Evolutionary conservation across 1,140 invertebrate genomes (phyloP).

Genomic region (Agrypnia vestita): DNA sequence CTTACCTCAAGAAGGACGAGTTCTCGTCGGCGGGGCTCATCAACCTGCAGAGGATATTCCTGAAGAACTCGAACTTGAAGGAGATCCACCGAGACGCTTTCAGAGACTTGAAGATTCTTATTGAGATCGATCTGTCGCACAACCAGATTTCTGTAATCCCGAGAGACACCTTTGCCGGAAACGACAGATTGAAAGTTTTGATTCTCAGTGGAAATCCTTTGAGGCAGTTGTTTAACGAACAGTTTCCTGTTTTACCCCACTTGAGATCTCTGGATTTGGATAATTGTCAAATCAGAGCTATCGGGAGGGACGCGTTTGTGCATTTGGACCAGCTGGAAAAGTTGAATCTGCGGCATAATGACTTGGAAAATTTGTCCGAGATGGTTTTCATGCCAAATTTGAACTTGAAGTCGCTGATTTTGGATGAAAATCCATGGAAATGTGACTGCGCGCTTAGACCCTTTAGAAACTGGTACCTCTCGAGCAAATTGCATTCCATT

Average conservation of each 20-base stretch:
- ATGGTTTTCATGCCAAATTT: constrained; percentile 78
- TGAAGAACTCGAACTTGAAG: constrained; percentile 78
- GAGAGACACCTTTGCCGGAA: constrained; percentile 83
- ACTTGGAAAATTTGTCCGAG: constrained; percentile 78
- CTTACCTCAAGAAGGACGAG: constrained; percentile 79
- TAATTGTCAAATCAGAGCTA: constrained; percentile 77
- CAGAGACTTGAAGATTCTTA: constrained; percentile 83
- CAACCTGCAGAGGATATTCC: constrained; percentile 84
- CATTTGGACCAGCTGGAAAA: constrained; percentile 80
- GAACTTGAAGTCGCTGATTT: constrained; percentile 80
- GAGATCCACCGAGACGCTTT: constrained; percentile 84
- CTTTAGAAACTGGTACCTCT: constrained; percentile 82
- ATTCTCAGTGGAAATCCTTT: constrained; percentile 83
- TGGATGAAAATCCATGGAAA: constrained; percentile 87
- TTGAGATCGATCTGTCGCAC: constrained; percentile 86
- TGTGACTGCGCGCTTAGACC: constrained; percentile 86
- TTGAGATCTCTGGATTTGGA: constrained; percentile 82
- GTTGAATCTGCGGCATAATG: constrained; percentile 81
- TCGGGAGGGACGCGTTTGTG: constrained; percentile 79
- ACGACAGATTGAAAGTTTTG: constrained; percentile 80
- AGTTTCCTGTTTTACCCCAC: constrained; percentile 83
- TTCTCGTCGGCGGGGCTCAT: constrained; percentile 82
- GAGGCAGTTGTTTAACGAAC: constrained; percentile 74
- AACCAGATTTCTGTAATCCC: constrained; percentile 81
- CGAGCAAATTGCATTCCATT: constrained; percentile 79